Percentiles rank a stretch among this genome's conserved stretches.
phyloP scores from a whole-genome alignment of 2,113 vertebrate genomes.

The Colossoma macropomum region DNA sequence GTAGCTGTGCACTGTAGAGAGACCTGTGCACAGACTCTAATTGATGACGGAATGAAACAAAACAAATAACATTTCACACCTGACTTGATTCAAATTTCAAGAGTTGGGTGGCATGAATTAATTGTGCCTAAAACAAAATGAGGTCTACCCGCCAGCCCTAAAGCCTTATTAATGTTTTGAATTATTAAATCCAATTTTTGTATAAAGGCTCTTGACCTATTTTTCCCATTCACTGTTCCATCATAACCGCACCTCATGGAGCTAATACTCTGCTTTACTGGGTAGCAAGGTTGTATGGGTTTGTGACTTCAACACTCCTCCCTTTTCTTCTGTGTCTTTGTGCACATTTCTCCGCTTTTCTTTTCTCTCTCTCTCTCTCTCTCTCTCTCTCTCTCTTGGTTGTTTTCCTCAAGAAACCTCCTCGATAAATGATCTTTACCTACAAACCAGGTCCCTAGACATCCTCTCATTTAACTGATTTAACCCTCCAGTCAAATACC shows the following conservation, averaged over 20 bases:
- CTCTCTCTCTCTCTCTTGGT: not conserved
- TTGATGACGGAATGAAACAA: conserved; percentile 53
- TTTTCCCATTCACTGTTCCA: conserved; percentile 61
- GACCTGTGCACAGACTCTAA: conserved; percentile 43
- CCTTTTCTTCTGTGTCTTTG: conserved; percentile 15
- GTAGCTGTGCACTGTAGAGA: conserved; percentile 16
- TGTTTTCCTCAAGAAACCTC: not conserved
- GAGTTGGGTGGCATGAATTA: conserved; percentile 71
- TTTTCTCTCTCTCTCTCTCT: not conserved
- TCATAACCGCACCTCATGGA: conserved; percentile 59
- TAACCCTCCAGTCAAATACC: conserved; percentile 37
- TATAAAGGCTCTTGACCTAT: conserved; percentile 73
- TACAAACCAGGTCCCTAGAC: conserved; percentile 35
- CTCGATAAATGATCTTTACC: conserved; percentile 30
- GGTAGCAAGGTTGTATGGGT: conserved; percentile 39
- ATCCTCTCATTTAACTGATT: conserved; percentile 10
- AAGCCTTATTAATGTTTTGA: conserved; percentile 75
- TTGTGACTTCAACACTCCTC: conserved; percentile 32
- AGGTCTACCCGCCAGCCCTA: conserved; percentile 59
- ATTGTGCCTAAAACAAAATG: conserved; percentile 69
- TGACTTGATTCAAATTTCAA: conserved; percentile 67
- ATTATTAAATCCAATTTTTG: conserved; percentile 81
- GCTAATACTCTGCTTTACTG: conserved; percentile 32
- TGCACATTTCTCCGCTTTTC: not conserved
- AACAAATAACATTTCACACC: conserved; percentile 65